Conservation (phyloP, 2,888 invertebrate genomes). For the Noctua janthina region DNA sequence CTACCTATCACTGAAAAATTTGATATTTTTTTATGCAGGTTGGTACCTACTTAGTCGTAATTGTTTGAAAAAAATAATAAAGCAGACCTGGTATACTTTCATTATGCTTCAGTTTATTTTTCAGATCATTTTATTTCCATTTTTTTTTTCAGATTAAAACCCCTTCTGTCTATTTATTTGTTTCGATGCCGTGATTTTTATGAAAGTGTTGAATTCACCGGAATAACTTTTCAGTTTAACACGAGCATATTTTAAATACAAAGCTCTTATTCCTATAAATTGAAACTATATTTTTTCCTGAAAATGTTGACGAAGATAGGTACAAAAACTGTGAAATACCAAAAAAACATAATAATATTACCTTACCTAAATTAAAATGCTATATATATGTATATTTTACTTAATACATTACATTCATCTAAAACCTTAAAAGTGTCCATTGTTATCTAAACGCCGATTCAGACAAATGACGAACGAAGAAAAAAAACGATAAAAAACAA, state of each 20-base stretch:
- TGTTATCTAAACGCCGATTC: constrained; percentile 43
- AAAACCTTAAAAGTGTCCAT: constrained; percentile 32
- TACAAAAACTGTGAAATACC: neutral
- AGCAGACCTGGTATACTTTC: neutral
- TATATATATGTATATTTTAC: neutral
- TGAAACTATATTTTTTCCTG: too few species aligned
- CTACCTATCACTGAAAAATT: too few species aligned
- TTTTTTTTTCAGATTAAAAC: neutral
- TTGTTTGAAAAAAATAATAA: neutral
- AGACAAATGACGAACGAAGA: constrained; percentile 33
- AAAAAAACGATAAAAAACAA: constrained; percentile 47
- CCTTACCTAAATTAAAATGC: neutral
- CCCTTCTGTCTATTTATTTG: neutral
- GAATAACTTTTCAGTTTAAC: neutral
- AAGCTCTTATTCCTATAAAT: neutral
- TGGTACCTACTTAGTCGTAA: neutral
- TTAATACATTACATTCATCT: constrained; percentile 21
- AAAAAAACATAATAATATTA: neutral
- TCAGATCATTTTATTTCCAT: too few species aligned
- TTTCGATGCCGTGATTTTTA: neutral
- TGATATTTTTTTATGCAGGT: neutral
- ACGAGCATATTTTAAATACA: neutral
- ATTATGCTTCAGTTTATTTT: too few species aligned
- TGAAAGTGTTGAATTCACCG: neutral
- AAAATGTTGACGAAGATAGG: neutral